Evolutionary conservation across 64 coral and sea anemone genomes (phyloP).

Genomic region (Cladopsammia gracilis): DNA sequence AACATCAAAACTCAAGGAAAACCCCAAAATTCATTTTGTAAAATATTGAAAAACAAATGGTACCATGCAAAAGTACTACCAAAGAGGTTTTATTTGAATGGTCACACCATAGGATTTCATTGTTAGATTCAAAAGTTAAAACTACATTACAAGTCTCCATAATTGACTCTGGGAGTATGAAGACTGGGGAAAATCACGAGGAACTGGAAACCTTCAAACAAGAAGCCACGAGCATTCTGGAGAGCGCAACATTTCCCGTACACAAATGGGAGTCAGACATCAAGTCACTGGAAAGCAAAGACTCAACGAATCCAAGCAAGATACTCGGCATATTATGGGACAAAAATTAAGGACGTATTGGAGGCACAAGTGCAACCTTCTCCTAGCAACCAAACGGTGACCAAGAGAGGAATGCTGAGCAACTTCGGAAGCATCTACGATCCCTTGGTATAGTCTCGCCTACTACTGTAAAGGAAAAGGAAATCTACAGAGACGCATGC

Average conservation of each 20-base stretch:
- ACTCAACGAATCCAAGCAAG: constrained; percentile 12
- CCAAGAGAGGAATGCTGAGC: constrained; percentile 11
- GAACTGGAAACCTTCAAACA: constrained; percentile 17
- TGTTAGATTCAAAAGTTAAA: no score
- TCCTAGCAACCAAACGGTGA: background rate
- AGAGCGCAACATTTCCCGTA: constrained; percentile 7
- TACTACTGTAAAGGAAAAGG: constrained; percentile 14
- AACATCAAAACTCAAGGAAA: no score
- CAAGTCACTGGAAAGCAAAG: background rate
- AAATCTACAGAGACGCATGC: constrained; percentile 36
- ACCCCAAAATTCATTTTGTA: no score
- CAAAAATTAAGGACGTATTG: constrained; percentile 4
- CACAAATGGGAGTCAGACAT: constrained; percentile 50
- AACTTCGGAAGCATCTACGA: constrained; percentile 27
- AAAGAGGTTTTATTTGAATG: no score
- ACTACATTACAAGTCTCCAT: no score
- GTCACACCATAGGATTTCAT: no score
- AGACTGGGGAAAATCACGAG: background rate
- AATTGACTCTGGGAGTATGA: no score
- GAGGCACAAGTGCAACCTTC: background rate
- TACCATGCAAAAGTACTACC: no score
- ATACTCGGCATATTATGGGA: background rate
- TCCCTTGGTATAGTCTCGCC: constrained; percentile 38
- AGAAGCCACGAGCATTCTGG: constrained; percentile 8
- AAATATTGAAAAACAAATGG: no score